phyloP scores from a whole-genome alignment of 35 echinoderm and acorn worm species.

The Heliocidaris erythrogramma region DNA sequence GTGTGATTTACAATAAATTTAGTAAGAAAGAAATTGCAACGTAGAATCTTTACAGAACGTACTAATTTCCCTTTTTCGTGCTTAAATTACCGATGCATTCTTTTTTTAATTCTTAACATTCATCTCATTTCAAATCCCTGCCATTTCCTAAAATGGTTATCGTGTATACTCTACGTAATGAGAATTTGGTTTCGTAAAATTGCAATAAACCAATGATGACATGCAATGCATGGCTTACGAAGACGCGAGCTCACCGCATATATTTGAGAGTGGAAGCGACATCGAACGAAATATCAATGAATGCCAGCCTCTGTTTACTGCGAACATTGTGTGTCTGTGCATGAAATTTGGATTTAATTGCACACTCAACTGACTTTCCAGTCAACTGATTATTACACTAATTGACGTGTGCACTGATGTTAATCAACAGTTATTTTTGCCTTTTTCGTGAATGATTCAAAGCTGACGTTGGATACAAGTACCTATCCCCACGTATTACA shows the following conservation, averaged over 20 bases:
- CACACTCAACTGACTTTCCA: background rate
- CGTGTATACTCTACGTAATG: too few species aligned
- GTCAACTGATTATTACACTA: background rate
- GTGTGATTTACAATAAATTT: too few species aligned
- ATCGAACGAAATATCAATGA: background rate
- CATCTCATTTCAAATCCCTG: too few species aligned
- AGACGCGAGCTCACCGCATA: background rate
- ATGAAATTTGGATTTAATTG: background rate
- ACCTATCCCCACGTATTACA: background rate
- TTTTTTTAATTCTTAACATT: background rate
- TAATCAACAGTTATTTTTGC: background rate
- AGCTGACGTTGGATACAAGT: background rate
- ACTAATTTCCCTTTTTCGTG: background rate
- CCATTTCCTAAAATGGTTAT: too few species aligned
- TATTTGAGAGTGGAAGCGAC: background rate
- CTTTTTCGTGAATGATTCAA: background rate
- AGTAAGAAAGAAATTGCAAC: too few species aligned
- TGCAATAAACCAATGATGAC: background rate
- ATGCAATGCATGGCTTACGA: background rate
- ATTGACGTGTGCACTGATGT: background rate
- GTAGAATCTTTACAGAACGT: background rate
- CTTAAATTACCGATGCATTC: background rate
- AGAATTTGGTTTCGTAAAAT: background rate
- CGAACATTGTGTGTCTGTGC: background rate
- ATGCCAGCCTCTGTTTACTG: background rate